These are phyloP conservation scores for Palloptera scutellata DNA, from an alignment of 2,888 invertebrate species.

Conservation along the genomic window DNA sequence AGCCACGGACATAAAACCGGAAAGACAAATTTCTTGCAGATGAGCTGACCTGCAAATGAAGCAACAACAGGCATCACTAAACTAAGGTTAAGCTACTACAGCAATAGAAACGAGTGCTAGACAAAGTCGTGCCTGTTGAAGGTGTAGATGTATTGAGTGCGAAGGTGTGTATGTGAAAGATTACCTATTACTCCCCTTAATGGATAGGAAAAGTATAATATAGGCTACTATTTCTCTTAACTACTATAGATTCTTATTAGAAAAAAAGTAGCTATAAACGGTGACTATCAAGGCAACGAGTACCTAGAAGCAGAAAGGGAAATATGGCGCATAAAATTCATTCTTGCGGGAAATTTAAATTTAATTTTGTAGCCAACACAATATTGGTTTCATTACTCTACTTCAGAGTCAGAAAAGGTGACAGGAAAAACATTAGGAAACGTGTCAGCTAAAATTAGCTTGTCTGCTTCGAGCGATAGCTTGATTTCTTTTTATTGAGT, in stretches of 20 bases:
- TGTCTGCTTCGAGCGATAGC: slow-evolving; percentile 2
- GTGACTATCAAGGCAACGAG: no score
- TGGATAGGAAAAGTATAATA: no score
- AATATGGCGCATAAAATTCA: not conserved
- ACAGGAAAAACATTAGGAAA: no score
- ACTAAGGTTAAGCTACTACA: slow-evolving; percentile 4
- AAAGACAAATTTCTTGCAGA: slow-evolving; percentile 22
- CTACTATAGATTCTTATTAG: not conserved
- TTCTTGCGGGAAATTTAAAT: slow-evolving; percentile 24
- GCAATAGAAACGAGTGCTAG: not conserved
- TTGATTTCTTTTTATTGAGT: no score
- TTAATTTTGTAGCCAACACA: slow-evolving; percentile 6
- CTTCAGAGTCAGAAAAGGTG: no score
- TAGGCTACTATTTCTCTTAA: not conserved
- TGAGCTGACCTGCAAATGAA: not conserved
- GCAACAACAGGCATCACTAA: not conserved
- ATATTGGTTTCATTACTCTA: not conserved
- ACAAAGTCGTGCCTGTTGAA: not conserved
- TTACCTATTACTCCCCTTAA: no score
- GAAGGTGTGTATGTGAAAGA: no score
- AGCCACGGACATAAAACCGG: not conserved
- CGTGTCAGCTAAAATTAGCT: no score
- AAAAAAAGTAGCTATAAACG: no score
- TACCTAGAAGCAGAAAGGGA: no score
- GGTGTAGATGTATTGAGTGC: no score